Conservation (phyloP, 2,888 invertebrate species). For the Axea sp. region DNA sequence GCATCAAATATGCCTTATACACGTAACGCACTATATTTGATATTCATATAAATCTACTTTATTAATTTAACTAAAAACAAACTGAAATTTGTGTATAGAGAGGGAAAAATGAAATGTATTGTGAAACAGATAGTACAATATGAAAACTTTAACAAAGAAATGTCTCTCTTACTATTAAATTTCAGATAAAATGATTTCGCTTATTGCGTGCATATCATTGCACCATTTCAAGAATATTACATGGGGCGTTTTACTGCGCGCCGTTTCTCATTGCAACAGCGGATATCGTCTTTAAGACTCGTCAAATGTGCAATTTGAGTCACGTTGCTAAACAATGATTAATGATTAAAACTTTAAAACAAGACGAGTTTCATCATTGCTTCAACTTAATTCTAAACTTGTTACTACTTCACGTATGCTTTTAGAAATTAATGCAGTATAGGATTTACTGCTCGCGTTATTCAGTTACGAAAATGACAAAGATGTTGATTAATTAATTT, state of each 20-base stretch:
- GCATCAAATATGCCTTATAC: too few relatives aligned
- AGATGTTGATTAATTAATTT: too few relatives aligned
- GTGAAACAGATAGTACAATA: neutral
- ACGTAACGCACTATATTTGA: too few relatives aligned
- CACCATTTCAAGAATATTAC: slow-evolving; percentile 1
- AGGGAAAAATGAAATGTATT: too few relatives aligned
- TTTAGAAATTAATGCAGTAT: too few relatives aligned
- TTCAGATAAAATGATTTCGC: neutral
- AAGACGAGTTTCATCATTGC: neutral
- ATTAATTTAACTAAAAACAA: too few relatives aligned
- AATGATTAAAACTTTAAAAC: slow-evolving; percentile 20
- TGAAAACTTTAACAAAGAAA: too few relatives aligned
- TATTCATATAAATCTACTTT: too few relatives aligned
- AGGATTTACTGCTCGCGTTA: too few relatives aligned
- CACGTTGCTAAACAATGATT: slow-evolving; percentile 32
- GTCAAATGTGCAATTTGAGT: too few relatives aligned
- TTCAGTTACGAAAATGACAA: too few relatives aligned
- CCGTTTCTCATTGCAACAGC: slow-evolving; percentile 11
- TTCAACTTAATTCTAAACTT: slow-evolving; percentile 4
- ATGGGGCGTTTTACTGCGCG: slow-evolving; percentile 10
- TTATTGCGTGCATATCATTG: slow-evolving; percentile 1
- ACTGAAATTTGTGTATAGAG: too few relatives aligned
- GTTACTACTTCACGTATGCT: neutral
- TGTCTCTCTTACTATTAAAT: neutral
- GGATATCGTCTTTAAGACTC: slow-evolving; percentile 4